phyloP scores from a whole-genome alignment of 2,113 vertebrate genomes.

The Felis chaus region DNA sequence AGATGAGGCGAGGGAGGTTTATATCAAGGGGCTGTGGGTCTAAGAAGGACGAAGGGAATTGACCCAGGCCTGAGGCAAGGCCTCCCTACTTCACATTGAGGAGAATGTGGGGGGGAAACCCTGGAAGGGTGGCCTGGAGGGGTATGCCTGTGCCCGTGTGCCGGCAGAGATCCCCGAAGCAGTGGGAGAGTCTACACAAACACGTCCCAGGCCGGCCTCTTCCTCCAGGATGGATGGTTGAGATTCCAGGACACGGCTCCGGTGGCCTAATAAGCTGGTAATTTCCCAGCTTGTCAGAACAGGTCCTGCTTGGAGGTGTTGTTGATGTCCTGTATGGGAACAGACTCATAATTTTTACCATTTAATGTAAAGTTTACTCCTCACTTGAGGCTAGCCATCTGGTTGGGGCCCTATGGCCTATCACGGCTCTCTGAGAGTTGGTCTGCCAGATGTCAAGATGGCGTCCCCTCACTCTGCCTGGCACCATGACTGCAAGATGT shows the following conservation, averaged over 20 bases:
- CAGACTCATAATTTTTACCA: neutral
- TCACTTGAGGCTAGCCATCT: fast-evolving
- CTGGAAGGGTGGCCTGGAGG: neutral
- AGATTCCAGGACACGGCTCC: fast-evolving
- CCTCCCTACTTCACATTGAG: no score
- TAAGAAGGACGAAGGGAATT: no score
- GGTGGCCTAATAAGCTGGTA: fast-evolving
- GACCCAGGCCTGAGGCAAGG: neutral
- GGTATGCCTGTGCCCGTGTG: fast-evolving
- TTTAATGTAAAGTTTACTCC: no score
- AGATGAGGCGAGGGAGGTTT: neutral
- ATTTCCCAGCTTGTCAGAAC: neutral
- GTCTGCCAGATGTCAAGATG: neutral
- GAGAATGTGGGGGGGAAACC: fast-evolving
- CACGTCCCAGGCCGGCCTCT: fast-evolving
- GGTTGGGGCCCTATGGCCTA: fast-evolving
- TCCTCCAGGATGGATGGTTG: fast-evolving
- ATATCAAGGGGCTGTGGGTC: fast-evolving
- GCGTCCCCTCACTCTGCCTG: neutral
- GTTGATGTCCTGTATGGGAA: fast-evolving
- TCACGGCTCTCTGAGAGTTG: neutral
- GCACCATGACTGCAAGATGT: no score
- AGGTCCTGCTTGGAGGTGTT: no score
- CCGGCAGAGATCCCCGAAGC: fast-evolving
- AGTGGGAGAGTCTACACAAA: fast-evolving